A percentile compares a stretch with the other conserved stretches of the same genome.
Conservation (phyloP, 2,888 invertebrate species). For the Belgica antarctica region DNA sequence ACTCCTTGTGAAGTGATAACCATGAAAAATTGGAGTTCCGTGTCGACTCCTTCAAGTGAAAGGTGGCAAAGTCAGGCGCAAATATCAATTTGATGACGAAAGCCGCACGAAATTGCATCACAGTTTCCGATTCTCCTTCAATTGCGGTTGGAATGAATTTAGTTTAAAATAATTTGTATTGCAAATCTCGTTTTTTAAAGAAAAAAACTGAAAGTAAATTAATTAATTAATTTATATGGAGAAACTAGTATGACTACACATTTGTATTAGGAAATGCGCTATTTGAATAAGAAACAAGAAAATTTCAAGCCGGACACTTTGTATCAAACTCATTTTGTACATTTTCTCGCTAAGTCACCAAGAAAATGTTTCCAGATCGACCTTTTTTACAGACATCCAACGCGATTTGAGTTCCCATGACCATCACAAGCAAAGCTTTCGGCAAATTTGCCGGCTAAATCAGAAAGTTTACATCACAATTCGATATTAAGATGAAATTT, state of each 20-base stretch:
- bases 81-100: background rate
- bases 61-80: background rate
- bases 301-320: background rate
- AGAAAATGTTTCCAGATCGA: background rate
- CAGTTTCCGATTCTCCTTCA: background rate
- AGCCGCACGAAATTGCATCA: conserved; percentile 15
- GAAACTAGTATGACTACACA: background rate
- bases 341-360: too few relatives aligned
- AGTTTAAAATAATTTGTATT: conserved; percentile 10
- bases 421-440: background rate
- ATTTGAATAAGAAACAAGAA: background rate
- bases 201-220: conserved; percentile 11
- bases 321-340: background rate
- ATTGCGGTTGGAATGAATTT: background rate
- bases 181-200: conserved; percentile 7
- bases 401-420: background rate
- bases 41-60: background rate
- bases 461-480: background rate
- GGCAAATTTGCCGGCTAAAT: background rate
- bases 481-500: background rate
- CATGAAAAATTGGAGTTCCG: background rate
- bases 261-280: background rate
- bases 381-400: background rate
- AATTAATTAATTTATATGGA: conserved; percentile 2
- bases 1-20: conserved; percentile 14